A percentile compares a stretch with the other conserved stretches of the same genome.
Conservation (phyloP, 2,888 invertebrate species). For the Tethea ocularis region DNA sequence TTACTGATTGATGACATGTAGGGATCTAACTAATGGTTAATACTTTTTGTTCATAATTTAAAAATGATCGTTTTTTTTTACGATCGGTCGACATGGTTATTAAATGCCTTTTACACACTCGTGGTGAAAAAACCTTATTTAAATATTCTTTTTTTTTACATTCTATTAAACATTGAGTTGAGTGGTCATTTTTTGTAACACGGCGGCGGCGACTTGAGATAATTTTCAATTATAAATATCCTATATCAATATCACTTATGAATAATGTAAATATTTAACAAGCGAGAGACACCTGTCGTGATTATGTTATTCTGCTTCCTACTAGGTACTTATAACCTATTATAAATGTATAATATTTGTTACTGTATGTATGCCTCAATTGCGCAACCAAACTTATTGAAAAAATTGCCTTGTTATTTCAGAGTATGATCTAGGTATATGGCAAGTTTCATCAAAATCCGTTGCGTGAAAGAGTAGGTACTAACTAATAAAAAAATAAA, state of each 20-base stretch:
- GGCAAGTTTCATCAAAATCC: no score
- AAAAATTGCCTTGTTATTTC: no score
- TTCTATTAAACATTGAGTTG: not conserved
- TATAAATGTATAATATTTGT: no score
- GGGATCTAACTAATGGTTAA: conserved; percentile 17
- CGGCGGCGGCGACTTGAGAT: not conserved
- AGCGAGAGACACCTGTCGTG: not conserved
- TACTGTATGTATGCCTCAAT: no score
- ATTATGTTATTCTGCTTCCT: no score
- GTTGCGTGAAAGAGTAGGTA: no score
- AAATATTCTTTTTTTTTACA: not conserved
- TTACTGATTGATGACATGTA: conserved; percentile 39
- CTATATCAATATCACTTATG: not conserved
- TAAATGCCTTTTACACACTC: not conserved
- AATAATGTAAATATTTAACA: not conserved
- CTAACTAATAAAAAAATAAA: no score
- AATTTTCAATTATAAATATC: not conserved
- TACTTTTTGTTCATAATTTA: not conserved
- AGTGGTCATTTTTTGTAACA: not conserved
- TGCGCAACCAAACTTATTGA: no score
- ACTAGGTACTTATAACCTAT: no score
- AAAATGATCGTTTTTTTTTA: not conserved
- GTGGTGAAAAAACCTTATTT: not conserved
- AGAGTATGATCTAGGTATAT: no score
- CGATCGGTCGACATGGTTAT: not conserved